Evolutionary conservation across 2,797 vertebrate genomes (phyloP).

Genomic region (Garrulus glandarius): DNA sequence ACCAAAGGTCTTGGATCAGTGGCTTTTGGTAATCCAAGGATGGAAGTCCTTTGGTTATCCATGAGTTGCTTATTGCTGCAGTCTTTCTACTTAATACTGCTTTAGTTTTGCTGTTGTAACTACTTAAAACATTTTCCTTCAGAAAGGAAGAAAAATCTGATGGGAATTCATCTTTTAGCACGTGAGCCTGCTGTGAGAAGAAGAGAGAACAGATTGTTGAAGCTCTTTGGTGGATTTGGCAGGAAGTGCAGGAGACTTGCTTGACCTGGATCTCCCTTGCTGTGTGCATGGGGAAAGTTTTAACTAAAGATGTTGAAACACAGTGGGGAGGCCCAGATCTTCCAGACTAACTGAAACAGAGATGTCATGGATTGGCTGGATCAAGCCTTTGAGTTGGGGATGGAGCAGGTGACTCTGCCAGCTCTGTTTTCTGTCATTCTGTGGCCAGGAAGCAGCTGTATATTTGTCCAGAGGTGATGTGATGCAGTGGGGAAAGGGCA

Average conservation of each 20-base stretch:
- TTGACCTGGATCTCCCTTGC: neutral
- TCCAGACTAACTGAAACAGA: neutral
- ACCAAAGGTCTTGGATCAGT: neutral
- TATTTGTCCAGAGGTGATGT: accelerated
- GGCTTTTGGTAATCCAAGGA: neutral
- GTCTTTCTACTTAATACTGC: neutral
- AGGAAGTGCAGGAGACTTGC: neutral
- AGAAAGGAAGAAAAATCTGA: neutral
- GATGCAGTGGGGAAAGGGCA: neutral
- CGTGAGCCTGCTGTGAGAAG: neutral
- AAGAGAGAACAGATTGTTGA: neutral
- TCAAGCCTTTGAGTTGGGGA: neutral
- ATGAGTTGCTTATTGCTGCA: neutral
- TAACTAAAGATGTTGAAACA: neutral
- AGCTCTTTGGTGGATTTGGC: neutral
- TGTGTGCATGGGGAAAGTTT: neutral
- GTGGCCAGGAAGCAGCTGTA: neutral
- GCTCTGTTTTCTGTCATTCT: neutral
- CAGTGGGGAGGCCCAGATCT: neutral
- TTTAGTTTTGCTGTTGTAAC: neutral
- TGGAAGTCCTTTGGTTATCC: neutral
- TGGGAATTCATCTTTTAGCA: neutral
- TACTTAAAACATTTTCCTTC: neutral
- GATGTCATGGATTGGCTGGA: neutral
- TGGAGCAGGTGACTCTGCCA: neutral